Base-by-base conservation (phyloP, 2,797 vertebrate genomes). In the Gymnopithys bicolor region DNA sequence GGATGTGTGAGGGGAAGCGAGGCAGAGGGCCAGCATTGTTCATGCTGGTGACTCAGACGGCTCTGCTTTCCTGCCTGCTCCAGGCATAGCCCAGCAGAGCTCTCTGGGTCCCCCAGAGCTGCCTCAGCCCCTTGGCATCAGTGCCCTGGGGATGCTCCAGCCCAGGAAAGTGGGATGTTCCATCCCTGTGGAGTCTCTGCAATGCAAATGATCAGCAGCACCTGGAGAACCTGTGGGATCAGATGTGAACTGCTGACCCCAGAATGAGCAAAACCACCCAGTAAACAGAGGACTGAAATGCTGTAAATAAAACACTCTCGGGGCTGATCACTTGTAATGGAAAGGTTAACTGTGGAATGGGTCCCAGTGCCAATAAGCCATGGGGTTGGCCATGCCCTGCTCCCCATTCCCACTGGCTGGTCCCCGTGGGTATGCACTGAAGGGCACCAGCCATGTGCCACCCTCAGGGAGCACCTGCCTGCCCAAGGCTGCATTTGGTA, bases 1-100 rank as follows among this genome's bases (percentile, higher is more conserved):
- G 58, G 51, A 30, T 6, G 71, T 43, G 48, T 0, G 25, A 88
- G 77, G 69, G 91, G 91, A 92, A 94, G 70, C 4, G 5, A 56
- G 89, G 89, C 89, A 28, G 24, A 7, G 79, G 75, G 91, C 91
- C 90, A 89, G 82, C 41, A 96, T 95, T 95, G 91, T 96, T 95
- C 58, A 6, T 0, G 11, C 33, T 1, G 51, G 63, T 95, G 94
- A 91, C 89, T 94, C 84, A 94, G 71, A 48, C 28, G 0, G 75
- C 67, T 67, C 67, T 2, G 3, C 82, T 73, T 95, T 94, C 94
- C 94, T 94, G 64, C 68, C 78, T 1, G 1, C 0, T 0, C 52
- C 1, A 7, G 35, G 83, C 52, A 86, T 3, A n/a, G 10, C 73
- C 70, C 70, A 35, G 46, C 33, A 13, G 56, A 74, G 6, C 64